Percentiles rank a stretch among this genome's conserved stretches.
Conservation (phyloP, 2,113 vertebrate genomes). For the Miniopterus natalensis region DNA sequence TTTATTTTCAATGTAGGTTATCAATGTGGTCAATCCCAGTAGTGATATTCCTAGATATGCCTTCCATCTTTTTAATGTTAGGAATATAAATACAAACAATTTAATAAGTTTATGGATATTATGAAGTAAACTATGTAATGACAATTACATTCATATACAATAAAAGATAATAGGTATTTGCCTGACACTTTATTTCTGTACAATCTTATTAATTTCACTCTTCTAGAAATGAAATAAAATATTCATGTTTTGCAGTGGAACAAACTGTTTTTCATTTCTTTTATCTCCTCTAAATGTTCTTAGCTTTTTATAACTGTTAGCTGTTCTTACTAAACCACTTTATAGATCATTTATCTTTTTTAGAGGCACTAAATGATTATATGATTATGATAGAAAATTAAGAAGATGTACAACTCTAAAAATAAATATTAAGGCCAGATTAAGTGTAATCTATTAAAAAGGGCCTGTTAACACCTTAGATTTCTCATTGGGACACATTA, state of each 20-base stretch:
- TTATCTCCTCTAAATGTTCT: conserved; percentile 44
- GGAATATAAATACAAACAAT: background rate
- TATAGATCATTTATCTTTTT: background rate
- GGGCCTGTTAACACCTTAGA: background rate
- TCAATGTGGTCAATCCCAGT: background rate
- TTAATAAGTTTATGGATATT: conserved; percentile 3
- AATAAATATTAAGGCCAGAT: background rate
- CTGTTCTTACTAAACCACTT: conserved; percentile 16
- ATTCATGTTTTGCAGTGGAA: conserved; percentile 10
- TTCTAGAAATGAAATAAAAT: conserved; percentile 40
- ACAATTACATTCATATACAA: conserved; percentile 53
- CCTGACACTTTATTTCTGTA: conserved; percentile 21
- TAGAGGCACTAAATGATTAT: background rate
- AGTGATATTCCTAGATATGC: background rate
- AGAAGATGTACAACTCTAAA: background rate
- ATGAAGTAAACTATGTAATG: conserved; percentile 25
- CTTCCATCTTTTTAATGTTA: conserved; percentile 6
- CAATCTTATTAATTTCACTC: conserved; percentile 14
- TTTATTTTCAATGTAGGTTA: conserved; percentile 19
- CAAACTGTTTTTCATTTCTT: conserved; percentile 60
- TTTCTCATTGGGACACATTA: background rate
- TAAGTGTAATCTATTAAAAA: background rate
- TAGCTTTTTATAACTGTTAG: conserved; percentile 25
- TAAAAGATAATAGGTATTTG: conserved; percentile 60
- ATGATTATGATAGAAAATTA: conserved; percentile 16